These are phyloP conservation scores for Mastomys natalensis DNA, from an alignment of 2,113 vertebrate species.

Conservation along the genomic window DNA sequence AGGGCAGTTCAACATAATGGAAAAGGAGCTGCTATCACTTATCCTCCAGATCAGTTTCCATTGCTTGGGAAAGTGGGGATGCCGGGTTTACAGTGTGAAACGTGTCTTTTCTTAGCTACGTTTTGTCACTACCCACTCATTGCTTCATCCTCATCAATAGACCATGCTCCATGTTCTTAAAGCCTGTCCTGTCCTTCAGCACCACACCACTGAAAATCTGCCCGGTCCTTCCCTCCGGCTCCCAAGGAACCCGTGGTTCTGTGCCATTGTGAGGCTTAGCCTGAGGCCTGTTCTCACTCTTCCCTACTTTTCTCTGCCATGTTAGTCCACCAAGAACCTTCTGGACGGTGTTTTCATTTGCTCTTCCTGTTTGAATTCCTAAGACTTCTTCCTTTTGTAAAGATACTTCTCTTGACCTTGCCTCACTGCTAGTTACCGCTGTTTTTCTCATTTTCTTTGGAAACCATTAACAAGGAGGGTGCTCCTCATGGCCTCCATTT, in stretches of 20 bases:
- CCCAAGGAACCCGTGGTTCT: neutral
- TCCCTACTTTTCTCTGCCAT: neutral
- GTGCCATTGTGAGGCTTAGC: neutral
- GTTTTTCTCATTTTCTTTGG: neutral
- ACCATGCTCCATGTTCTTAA: neutral
- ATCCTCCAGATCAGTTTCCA: neutral
- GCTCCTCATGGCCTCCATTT: neutral
- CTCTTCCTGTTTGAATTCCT: constrained; percentile 2
- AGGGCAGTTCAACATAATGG: too few species aligned
- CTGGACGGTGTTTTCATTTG: neutral
- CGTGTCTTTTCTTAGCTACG: neutral
- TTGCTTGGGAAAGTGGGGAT: neutral
- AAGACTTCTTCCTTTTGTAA: neutral
- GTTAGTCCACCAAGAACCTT: neutral
- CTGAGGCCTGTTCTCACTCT: neutral
- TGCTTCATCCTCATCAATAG: neutral
- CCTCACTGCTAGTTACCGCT: neutral
- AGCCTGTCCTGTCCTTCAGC: neutral
- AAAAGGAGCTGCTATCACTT: neutral
- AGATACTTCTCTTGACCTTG: neutral
- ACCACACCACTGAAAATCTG: neutral
- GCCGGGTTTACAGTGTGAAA: neutral
- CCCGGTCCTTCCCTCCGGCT: neutral
- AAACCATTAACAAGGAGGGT: constrained; percentile 28
- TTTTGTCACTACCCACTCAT: neutral